Evolutionary conservation across 2,113 vertebrate species (phyloP).

Genomic region (Acrocephalus kingi): DNA sequence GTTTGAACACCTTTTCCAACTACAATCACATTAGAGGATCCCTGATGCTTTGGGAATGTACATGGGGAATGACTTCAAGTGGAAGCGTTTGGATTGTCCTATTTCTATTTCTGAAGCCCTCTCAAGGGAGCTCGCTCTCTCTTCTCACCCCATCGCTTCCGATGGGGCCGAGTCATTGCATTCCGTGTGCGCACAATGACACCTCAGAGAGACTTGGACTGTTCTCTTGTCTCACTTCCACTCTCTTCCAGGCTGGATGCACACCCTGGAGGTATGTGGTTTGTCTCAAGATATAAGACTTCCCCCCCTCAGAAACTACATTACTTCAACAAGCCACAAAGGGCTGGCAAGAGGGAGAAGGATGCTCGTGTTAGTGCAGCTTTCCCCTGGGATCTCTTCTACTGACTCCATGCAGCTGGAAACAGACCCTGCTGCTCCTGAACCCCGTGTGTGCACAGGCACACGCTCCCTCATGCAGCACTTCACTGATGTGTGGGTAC

Average conservation of each 20-base stretch:
- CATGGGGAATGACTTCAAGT: background rate
- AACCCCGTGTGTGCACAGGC: background rate
- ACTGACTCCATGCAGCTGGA: background rate
- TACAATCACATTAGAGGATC: background rate
- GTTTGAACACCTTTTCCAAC: slow-evolving; percentile 4
- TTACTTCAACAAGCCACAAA: slow-evolving; percentile 58
- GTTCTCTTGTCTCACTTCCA: slow-evolving; percentile 65
- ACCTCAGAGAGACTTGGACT: slow-evolving; percentile 65
- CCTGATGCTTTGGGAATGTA: background rate
- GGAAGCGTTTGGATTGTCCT: slow-evolving; percentile 28
- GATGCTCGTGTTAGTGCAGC: background rate
- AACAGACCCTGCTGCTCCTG: background rate
- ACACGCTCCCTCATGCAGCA: background rate
- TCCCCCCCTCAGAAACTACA: slow-evolving; percentile 46
- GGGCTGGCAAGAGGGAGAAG: slow-evolving; percentile 32
- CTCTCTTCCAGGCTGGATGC: slow-evolving; percentile 62
- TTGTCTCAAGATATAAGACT: slow-evolving; percentile 72
- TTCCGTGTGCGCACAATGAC: background rate
- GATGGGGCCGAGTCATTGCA: slow-evolving; percentile 41
- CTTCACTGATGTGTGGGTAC: background rate
- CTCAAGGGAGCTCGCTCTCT: slow-evolving; percentile 30
- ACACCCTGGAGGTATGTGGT: slow-evolving; percentile 68
- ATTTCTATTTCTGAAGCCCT: slow-evolving; percentile 52
- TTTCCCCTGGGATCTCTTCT: slow-evolving; percentile 1
- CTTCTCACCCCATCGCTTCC: slow-evolving; percentile 69